Percentiles rank a stretch among this genome's conserved stretches.
phyloP scores from a whole-genome alignment of 1,140 invertebrate species.

The Caerostris extrusa region DNA sequence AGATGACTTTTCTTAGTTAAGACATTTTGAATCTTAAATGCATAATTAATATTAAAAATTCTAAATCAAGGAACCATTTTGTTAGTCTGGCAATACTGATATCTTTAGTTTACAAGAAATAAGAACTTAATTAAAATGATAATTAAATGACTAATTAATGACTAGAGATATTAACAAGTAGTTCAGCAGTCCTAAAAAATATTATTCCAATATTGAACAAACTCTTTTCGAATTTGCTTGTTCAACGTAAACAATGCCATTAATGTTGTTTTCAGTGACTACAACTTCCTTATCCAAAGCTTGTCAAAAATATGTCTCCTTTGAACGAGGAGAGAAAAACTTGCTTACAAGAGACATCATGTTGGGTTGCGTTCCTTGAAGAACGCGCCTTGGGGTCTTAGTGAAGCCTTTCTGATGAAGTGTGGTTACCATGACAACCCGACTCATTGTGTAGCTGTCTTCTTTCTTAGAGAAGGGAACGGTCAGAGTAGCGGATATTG shows the following conservation, averaged over 20 bases:
- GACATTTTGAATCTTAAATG: too few relatives aligned
- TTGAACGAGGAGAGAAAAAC: neutral
- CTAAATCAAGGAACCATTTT: too few relatives aligned
- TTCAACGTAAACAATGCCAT: neutral
- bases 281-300: constrained; percentile 9
- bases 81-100: too few relatives aligned
- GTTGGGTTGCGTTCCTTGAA: constrained; percentile 54
- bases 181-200: neutral
- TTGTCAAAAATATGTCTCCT: constrained; percentile 36
- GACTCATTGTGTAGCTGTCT: constrained; percentile 49
- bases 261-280: constrained; percentile 10
- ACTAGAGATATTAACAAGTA: too few relatives aligned
- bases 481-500: constrained; percentile 22
- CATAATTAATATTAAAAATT: too few relatives aligned
- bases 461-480: constrained; percentile 21
- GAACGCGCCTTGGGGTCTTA: constrained; percentile 42
- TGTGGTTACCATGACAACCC: constrained; percentile 43
- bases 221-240: neutral
- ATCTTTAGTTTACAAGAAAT: too few relatives aligned
- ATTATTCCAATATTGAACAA: neutral
- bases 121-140: too few relatives aligned
- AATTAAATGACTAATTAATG: too few relatives aligned
- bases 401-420: constrained; percentile 52
- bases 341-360: constrained; percentile 60
- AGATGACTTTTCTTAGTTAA: too few relatives aligned